Evolutionary conservation across 2,888 invertebrate genomes (phyloP), one percentile per base, ranked within the genome.

Genomic region (Cerceris ruficornis): DNA sequence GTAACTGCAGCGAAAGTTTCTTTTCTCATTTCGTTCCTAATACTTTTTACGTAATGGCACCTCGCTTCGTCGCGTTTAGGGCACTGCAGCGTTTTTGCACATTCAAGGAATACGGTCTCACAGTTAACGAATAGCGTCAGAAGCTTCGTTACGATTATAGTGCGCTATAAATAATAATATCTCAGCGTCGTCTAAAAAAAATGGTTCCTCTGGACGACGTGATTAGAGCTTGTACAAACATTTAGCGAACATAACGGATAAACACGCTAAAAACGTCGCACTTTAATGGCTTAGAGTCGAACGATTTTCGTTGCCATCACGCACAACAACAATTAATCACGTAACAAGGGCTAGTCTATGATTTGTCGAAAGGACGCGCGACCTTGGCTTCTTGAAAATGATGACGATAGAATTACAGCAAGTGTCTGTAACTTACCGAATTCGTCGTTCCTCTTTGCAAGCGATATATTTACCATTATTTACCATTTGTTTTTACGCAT

Each of bases 51-150:
- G 58, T 6, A 59, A 69, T 60, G 70, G 82, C 83, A 83, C 82
- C 82, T 13, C 68, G 82, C 85, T 84, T 78, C 72, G 59, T 41
- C 72, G 68, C 42, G 73, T 76, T 62, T 67, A 69, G 72, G 75
- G 75, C 84, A 83, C 82, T 65, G 62, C 68, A 68, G 71, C 77
- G 76, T 83, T 77, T 58, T 52, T 69, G 85, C 83, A 84, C 82
- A 77, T 15, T 60, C 7, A 39, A 50, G 17, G 8, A 28, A 28
- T 28, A 28, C 46, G 17, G 61, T 46, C 13, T 43, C 43, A 49
- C 46, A 39, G 6, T 17, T 9, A 11, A 41, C 0, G 17, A 28
- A 69, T 78, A 73, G 79, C 42, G 54, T 52, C 39, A 15, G 28
- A 7, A 54, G 78, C 77, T 77, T 77, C 17, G 28, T 14, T 6